Base-by-base conservation (phyloP, 2,888 invertebrate genomes). In the Zygaena filipendulae region DNA sequence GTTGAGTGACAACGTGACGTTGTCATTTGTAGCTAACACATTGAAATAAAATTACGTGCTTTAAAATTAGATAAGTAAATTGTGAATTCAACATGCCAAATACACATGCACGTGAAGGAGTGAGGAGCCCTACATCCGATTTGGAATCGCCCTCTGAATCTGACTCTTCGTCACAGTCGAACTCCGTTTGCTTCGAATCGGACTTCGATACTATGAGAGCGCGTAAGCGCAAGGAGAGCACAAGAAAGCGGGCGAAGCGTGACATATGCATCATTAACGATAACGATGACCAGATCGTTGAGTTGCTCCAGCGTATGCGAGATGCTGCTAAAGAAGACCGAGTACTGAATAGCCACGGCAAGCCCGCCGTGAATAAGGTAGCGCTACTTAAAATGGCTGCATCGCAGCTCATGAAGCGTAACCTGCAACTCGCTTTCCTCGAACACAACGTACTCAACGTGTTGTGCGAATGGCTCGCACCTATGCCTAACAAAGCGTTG, bases 221-320 rank as follows among this genome's bases (percentile, higher is more conserved):
- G 42, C 84, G 85, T 39, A 95, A 94, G 74, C 91, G 92, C 40
- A 92, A 92, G 45, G 95, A 95, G 64, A 87, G 91, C 46, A 83
- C 86, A 8, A 85, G 87, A 23, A 86, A 88, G 23, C 83, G 91
- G 2, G 90, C 92, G 49, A 84, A 93, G 28, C 88, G 92, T 41
- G 95, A 97, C 70, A 93, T 95, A 51, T 96, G 96, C 63, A 89
- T 98, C 45, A 97, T 98, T 49, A 98, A 97, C 64, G 98, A 99
- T 69, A 97, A 95, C 63, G 98, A 98, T 71, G 98, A 98, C 68
- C 88, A 97, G 23, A 97, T 98, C 47, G 95, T 94, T 38, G 91
- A 91, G 49, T 79, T 97, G 40, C 85, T 98, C 49, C 84, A 86
- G 32, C 92, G 92, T 56, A 98, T 99, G 98, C 88, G 91, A 51